These are phyloP conservation scores for Pelosia muscerda DNA, from an alignment of 2,888 invertebrate species.

Conservation along the genomic window DNA sequence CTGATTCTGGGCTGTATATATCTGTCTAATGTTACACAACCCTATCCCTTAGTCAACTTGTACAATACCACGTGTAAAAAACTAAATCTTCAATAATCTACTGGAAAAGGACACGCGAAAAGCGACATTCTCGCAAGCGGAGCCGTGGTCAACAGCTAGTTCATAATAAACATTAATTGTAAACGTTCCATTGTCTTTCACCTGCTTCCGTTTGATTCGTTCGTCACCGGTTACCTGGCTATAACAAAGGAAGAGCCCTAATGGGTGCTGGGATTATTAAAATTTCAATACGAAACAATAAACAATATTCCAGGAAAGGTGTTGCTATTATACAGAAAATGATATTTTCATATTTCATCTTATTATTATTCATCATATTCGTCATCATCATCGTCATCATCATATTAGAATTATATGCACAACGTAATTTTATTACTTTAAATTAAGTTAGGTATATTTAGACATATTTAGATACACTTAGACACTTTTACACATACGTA, in stretches of 20 bases:
- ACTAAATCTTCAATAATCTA: too few species aligned
- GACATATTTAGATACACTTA: not conserved
- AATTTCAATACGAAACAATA: slow-evolving; percentile 1
- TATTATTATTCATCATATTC: too few species aligned
- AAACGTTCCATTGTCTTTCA: not conserved
- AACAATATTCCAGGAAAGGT: not conserved
- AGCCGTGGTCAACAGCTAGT: too few species aligned
- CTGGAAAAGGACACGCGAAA: too few species aligned
- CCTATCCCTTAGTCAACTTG: too few species aligned
- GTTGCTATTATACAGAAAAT: not conserved
- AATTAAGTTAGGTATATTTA: not conserved
- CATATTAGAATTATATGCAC: not conserved
- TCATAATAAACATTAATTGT: not conserved
- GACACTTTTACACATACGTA: not conserved
- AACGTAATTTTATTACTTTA: not conserved
- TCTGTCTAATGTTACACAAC: too few species aligned
- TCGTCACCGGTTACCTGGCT: slow-evolving; percentile 1
- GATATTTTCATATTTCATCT: too few species aligned
- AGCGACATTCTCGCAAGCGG: too few species aligned
- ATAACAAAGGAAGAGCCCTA: not conserved
- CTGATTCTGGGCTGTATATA: too few species aligned
- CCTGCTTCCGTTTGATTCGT: not conserved
- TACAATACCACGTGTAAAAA: too few species aligned
- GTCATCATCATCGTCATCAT: too few species aligned
- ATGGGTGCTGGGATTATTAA: not conserved